Conservation (phyloP, 2,113 vertebrate genomes). For the Caracal caracal region DNA sequence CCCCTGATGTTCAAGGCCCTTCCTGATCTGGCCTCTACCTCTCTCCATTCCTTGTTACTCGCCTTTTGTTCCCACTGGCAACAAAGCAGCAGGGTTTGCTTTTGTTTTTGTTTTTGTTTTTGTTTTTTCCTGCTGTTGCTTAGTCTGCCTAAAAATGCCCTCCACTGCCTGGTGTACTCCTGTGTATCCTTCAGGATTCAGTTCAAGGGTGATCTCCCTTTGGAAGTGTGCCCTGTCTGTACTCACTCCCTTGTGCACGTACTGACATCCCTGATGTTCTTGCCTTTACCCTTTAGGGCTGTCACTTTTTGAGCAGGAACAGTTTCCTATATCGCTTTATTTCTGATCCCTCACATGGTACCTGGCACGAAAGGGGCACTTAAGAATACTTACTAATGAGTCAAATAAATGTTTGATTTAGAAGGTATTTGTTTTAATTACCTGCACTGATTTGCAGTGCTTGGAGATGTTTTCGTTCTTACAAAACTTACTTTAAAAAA, state of each 20-base stretch:
- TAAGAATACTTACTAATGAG: neutral
- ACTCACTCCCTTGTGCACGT: neutral
- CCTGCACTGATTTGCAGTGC: neutral
- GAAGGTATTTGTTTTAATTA: conserved; percentile 16
- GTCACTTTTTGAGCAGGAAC: neutral
- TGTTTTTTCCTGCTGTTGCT: no score
- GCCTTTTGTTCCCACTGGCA: neutral
- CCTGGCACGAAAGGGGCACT: neutral
- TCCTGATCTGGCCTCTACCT: neutral
- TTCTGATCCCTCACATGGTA: neutral
- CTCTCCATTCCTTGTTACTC: neutral
- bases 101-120: neutral
- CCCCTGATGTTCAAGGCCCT: neutral
- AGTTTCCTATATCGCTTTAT: neutral
- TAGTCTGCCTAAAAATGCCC: neutral
- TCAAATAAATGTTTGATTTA: neutral
- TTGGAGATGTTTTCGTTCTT: neutral
- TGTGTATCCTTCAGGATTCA: neutral
- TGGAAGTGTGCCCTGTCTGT: neutral
- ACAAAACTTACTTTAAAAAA: neutral
- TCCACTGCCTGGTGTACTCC: neutral
- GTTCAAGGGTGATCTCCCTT: neutral
- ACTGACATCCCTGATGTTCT: neutral
- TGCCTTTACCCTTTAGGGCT: neutral
- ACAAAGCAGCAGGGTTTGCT: neutral